Base-by-base conservation (phyloP, 2,888 invertebrate species). In the Eupithecia centaureata region DNA sequence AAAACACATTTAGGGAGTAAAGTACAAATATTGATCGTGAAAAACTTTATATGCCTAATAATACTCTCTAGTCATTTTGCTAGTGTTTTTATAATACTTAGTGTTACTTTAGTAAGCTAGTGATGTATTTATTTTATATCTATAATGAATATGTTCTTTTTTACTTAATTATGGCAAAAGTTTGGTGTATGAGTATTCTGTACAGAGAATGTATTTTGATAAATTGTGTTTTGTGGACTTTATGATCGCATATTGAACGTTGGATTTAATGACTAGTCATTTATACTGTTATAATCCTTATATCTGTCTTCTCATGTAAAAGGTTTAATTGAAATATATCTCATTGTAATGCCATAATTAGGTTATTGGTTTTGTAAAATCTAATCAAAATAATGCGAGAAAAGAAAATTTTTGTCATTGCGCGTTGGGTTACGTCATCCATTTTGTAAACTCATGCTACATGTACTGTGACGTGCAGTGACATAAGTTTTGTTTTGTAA, bases 141-240 rank as follows among this genome's bases (percentile, higher is more conserved):
- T n/a, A n/a, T n/a, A n/a, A n/a, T n/a, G 18, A 22, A 22, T 22
- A 47, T 18, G 22, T 59, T 52, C 12, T 60, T 54, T 38, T 52
- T 28, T 61, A 38, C 5, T 12, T 32, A 54, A 65, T 42, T 32
- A 47, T 32, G 42, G 54, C 7, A 54, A 63, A 76, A 72, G 65
- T 68, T 70, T 68, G 71, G 69, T 56, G 54, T 8, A 76, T 73
- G 75, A 63, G 68, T 64, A 76, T 75, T 70, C 66, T 68, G 72
- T 74, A 68, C 76, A 76, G 76, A 83, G 72, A 82, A 78, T 71
- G 82, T 86, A 86, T 86, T 85, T 85, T 84, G 83, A 83, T 85
- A 85, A 80, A 74, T 78, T 77, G 76, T 76, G 79, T 80, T 72
- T 79, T 74, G 57, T 38, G 28, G 5, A 54, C 42, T 2, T 42